phyloP scores from a whole-genome alignment of 2,113 vertebrate genomes.

The Barnardius zonarius region DNA sequence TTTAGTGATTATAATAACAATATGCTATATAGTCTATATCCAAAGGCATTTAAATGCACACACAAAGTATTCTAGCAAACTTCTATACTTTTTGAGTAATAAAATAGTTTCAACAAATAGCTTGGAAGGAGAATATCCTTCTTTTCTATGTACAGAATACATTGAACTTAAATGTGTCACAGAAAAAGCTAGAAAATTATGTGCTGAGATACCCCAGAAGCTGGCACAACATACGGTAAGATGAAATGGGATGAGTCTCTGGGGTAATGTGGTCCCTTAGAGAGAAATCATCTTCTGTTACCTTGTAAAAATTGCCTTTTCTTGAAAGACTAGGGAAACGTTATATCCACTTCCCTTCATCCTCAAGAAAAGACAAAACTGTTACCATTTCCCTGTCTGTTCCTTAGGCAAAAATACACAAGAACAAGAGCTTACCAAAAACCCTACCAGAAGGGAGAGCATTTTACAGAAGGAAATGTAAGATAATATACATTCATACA shows the following conservation, averaged over 20 bases:
- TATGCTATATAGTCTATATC: background rate
- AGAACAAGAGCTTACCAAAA: background rate
- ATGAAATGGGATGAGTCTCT: background rate
- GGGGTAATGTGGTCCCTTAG: background rate
- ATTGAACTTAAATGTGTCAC: background rate
- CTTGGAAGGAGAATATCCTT: background rate
- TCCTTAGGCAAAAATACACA: background rate
- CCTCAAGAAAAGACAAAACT: background rate
- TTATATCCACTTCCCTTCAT: background rate
- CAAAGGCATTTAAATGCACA: background rate
- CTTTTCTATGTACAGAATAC: background rate
- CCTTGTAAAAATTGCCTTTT: constrained; percentile 38
- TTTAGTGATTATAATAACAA: background rate
- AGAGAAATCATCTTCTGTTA: constrained; percentile 1
- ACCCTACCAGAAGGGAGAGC: background rate
- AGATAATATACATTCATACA: background rate
- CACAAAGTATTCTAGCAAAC: background rate
- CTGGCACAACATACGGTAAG: background rate
- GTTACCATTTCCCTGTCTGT: background rate
- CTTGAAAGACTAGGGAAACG: background rate
- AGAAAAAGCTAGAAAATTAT: background rate
- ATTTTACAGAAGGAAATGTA: background rate
- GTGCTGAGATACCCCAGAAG: background rate
- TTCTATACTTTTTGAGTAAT: background rate
- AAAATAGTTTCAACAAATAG: background rate